Evolutionary conservation across 2,888 invertebrate genomes (phyloP).

Genomic region (Rhagium mordax): DNA sequence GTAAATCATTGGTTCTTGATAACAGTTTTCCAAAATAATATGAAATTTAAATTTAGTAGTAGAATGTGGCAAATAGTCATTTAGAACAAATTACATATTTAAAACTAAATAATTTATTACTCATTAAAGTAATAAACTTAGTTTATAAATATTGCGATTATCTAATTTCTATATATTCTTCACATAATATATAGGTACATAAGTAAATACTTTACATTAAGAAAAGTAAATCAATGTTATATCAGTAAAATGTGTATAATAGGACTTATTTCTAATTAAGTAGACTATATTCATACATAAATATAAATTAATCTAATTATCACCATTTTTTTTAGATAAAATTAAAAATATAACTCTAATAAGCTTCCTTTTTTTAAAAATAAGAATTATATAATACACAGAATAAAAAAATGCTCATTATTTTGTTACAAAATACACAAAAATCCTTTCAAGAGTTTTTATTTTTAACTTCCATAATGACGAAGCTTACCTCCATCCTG

Average conservation of each 20-base stretch:
- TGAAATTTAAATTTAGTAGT: not conserved
- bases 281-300: not conserved
- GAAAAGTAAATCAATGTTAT: slow-evolving; percentile 28
- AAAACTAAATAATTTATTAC: slow-evolving; percentile 30
- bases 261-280: not conserved
- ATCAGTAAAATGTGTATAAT: not conserved
- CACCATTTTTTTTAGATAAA: slow-evolving; percentile 15
- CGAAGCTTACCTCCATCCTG: slow-evolving; percentile 28
- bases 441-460: slow-evolving; percentile 15
- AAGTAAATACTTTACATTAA: slow-evolving; percentile 21
- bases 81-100: not conserved
- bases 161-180: not conserved
- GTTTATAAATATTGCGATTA: not conserved
- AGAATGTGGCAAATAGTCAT: not conserved
- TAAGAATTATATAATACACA: not conserved
- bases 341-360: slow-evolving; percentile 15
- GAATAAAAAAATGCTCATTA: not conserved
- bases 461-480: not conserved
- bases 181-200: slow-evolving; percentile 11
- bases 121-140: slow-evolving; percentile 26
- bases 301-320: slow-evolving; percentile 16
- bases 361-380: not conserved
- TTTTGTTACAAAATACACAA: not conserved
- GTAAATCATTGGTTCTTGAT: not conserved
- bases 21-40: not conserved